Evolutionary conservation across 1,140 invertebrate genomes (phyloP), one percentile per base, ranked within the genome.

Genomic region (Zophobas morio): DNA sequence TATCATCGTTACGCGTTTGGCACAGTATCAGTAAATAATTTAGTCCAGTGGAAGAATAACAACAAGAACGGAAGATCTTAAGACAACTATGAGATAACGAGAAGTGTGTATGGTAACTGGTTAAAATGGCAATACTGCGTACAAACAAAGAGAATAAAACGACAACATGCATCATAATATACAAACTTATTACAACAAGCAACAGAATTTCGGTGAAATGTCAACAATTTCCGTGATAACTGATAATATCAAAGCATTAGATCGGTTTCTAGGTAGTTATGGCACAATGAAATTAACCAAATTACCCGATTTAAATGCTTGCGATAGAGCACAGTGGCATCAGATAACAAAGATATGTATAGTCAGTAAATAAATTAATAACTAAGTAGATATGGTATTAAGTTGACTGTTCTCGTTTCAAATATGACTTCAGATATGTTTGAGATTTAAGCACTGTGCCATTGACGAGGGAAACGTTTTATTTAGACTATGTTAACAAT

Each of bases 61-160:
- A 66, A 6, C 40, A 66, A 36, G 42, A 36, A 39, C 39, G 60
- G 60, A 66, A 66, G 60, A 66, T 66, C 56, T 51, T 51, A 51
- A 51, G 49, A 51, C n/a, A 51, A 51, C 49, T 51, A 51, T 51
- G 6, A 51, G 49, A 51, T 20, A 51, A 51, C 4, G n/a, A 51
- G 49, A 51, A 51, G 49, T 51, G 49, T 51, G 20, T 51, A 60
- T 66, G 60, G 60, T 66, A 66, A 66, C 60, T 66, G 60, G 60
- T 66, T 40, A 66, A 66, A 66, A 66, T 66, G 60, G 60, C 60
- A 66, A 60, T 60, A 60, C 56, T 60, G 56, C 8, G 34, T 51
- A n/a, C 2, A 51, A 51, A 51, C 2, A 51, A 4, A 46, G 3
- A 46, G 6, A 8, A 46, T 46, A 46, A 51, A 51, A 51, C 2